A percentile compares a stretch with the other conserved stretches of the same genome.
Conservation (phyloP, 2,113 vertebrate genomes). For the Sinocyclocheilus maitianheensis region DNA sequence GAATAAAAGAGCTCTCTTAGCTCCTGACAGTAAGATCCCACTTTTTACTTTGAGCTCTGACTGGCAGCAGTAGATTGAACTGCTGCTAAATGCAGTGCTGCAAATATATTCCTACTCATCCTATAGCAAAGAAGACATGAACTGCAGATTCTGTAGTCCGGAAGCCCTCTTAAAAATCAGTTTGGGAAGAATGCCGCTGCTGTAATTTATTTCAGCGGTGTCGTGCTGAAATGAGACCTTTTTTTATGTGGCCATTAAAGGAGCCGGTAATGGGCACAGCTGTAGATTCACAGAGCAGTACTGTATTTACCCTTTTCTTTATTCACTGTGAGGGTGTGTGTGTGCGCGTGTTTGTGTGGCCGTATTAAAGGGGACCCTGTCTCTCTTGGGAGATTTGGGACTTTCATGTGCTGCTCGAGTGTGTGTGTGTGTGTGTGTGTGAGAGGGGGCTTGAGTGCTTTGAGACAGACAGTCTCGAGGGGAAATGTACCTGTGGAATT, state of each 20-base stretch:
- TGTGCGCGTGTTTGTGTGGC: conserved; percentile 26
- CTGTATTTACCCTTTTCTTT: conserved; percentile 36
- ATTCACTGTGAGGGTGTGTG: conserved; percentile 36
- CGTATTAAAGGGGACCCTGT: conserved; percentile 23
- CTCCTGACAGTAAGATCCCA: neutral
- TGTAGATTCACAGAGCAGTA: conserved; percentile 37
- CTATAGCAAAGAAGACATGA: neutral
- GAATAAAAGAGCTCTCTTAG: neutral
- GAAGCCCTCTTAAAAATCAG: neutral
- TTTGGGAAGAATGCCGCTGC: neutral
- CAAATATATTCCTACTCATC: conserved; percentile 8
- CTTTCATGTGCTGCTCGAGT: conserved; percentile 10
- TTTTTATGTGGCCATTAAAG: conserved; percentile 42
- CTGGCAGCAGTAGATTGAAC: neutral
- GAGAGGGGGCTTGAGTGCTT: conserved; percentile 1
- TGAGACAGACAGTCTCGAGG: conserved; percentile 13
- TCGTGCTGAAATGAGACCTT: conserved; percentile 31
- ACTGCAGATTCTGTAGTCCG: neutral
- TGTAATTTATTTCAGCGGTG: conserved; percentile 9
- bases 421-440: conserved; percentile 28
- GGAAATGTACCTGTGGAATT: conserved; percentile 24
- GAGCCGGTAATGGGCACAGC: conserved; percentile 34
- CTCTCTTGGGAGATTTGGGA: conserved; percentile 23
- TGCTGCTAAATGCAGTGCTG: conserved; percentile 1
- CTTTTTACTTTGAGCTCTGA: neutral